Base-by-base conservation (phyloP, 2,113 vertebrate genomes). In the Nycticebus coucang region DNA sequence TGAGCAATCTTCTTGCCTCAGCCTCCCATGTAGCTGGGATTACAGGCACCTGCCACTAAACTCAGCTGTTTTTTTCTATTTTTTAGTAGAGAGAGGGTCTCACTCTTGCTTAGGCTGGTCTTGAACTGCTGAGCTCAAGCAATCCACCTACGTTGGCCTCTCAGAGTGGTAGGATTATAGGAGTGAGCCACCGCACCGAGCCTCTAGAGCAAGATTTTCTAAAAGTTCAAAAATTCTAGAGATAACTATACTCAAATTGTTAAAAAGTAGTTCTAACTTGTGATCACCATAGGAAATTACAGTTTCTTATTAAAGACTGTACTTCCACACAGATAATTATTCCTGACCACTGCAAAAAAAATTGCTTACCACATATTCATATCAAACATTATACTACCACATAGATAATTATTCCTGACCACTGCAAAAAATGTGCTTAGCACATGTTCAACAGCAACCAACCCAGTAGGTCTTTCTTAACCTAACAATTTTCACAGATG, bases 401-500 rank as follows among this genome's bases (percentile, higher is more conserved):
- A 87, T 5, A 92, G 90, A 96, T 79, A 77, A 87, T 71, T 92
- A 94, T 86, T 77, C 78, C 92, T 68, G 50, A 91, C 62, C 28
- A 86, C 80, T 86, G 69, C 35, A 41, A 91, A 92, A 59, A 84
- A 93, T 21, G 5, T 92, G 45, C 78, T 95, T 87, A 87, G 66
- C 60, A 82, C 82, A 78, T 24, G 71, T n/a, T 92, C 83, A 80
- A 37, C 28, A 78, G 77, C 33, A 93, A 60, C 62, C 64, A 81
- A 72, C 55, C 33, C 84, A 93, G 64, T 66, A 79, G 68, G 35
- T 75, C 53, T 92, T 95, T 96, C 84, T 89, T 92, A 87, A 87
- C 37, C 62, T 26, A 92, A 74, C 53, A 93, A 81, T 94, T 95
- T 86, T 94, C 91, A 87, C 79, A 96, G 91, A 96, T 53, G 53